phyloP scores from a whole-genome alignment of 1,140 invertebrate genomes.

The Bombus confusus region DNA sequence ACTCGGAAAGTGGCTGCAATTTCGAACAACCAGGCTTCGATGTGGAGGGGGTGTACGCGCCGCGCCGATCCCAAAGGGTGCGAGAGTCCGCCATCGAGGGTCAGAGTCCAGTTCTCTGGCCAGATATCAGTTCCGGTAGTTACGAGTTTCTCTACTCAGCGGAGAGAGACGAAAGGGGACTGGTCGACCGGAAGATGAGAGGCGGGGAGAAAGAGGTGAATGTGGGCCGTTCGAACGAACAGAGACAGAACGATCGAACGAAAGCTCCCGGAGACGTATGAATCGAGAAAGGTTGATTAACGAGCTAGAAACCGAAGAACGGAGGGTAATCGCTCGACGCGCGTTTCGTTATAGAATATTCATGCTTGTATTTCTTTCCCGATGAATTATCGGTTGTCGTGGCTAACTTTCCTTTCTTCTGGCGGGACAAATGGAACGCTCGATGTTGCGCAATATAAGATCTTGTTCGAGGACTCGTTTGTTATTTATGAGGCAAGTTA shows the following conservation, averaged over 20 bases:
- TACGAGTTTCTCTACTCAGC: conserved; percentile 60
- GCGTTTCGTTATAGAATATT: neutral
- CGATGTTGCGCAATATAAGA: neutral
- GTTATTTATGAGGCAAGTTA: conserved; percentile 16
- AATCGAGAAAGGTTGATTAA: conserved; percentile 12
- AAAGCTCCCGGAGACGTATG: neutral
- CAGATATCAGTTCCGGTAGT: conserved; percentile 64
- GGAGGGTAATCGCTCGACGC: neutral
- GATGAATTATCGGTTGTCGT: neutral
- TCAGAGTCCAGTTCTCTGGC: conserved; percentile 50
- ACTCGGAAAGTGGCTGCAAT: conserved; percentile 64
- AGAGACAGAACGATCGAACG: neutral
- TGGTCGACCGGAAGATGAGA: neutral
- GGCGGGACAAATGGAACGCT: neutral
- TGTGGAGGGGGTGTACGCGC: neutral
- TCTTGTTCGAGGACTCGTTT: neutral
- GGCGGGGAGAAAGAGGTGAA: neutral
- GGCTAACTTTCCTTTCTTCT: neutral
- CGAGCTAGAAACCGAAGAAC: neutral
- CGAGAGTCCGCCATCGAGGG: neutral
- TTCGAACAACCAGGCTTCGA: conserved; percentile 32
- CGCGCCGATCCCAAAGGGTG: conserved; percentile 19
- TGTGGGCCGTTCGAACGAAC: conserved; percentile 13
- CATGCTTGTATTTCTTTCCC: neutral
- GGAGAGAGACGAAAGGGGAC: neutral